Base-by-base conservation (phyloP, 2,797 vertebrate genomes). In the Trematomus bernacchii region DNA sequence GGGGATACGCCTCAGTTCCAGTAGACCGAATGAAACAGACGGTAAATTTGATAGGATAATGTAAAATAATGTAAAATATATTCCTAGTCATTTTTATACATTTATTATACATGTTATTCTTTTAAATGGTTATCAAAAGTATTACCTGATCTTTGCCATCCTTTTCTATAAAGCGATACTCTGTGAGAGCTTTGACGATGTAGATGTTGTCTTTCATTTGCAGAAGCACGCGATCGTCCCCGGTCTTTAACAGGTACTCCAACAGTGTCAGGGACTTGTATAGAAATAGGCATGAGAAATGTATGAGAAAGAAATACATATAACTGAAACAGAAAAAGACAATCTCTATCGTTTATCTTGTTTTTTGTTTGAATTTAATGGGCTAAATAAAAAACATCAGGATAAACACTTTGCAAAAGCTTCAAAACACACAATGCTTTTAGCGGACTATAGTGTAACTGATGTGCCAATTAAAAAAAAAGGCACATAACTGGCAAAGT, bases 211-310 rank as follows among this genome's bases (percentile, higher is more conserved):
- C 98, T 6, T 96, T 96, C 92, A 98, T 96, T 83, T 99, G 97
- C 89, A 97, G 96, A 0, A 97, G 96, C 86, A 99, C 96, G 0
- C 98, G 96, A 79, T 99, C 98, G 0, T 98, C 98, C 0, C 98
- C 98, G 0, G 98, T 99, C 94, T 99, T 99, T 44, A 99, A 91
- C 82, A 99, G 94, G 93, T 98, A 99, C 90, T 99, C 98, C 92
- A 99, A 87, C 57, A 99, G 93, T 0, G 97, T 98, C 72, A 99
- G 91, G 2, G 98, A 97, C 95, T 96, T 48, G 18, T 5, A 50
- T 18, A 7, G 62, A 60, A 51, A 68, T 69, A 58, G 67, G 10
- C 2, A 73, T 1, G 9, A 27, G 3, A 12, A 18, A 37, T 30
- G 19, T 3, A 47, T 19, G 14, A 66, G 33, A 11, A 18, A 47